Evolutionary conservation across 2,113 vertebrate species (phyloP).

Genomic region (human): GRCh38 chr3:101328501-101329000

Average conservation of each 20-base stretch:
- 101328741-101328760: conserved; percentile 31
- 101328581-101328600: background rate
- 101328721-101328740: conserved; percentile 60
- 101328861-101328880: background rate
- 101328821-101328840: background rate
- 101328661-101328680: conserved; percentile 74
- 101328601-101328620: conserved; percentile 23
- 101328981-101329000: background rate
- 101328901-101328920: background rate
- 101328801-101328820: conserved; percentile 26
- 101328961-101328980: conserved; percentile 30
- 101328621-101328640: background rate
- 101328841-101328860: background rate
- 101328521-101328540: conserved; percentile 96
- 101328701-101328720: conserved; percentile 65
- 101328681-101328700: conserved; percentile 80
- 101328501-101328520: conserved; percentile 92
- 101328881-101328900: background rate
- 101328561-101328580: conserved; percentile 36
- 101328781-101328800: conserved; percentile 51
- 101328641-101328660: conserved; percentile 86
- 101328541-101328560: conserved; percentile 89
- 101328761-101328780: conserved; percentile 56
- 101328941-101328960: conserved; percentile 28
- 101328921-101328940: conserved; percentile 6